Conservation (phyloP, 1,140 invertebrate species). For the Achroia grisella region DNA sequence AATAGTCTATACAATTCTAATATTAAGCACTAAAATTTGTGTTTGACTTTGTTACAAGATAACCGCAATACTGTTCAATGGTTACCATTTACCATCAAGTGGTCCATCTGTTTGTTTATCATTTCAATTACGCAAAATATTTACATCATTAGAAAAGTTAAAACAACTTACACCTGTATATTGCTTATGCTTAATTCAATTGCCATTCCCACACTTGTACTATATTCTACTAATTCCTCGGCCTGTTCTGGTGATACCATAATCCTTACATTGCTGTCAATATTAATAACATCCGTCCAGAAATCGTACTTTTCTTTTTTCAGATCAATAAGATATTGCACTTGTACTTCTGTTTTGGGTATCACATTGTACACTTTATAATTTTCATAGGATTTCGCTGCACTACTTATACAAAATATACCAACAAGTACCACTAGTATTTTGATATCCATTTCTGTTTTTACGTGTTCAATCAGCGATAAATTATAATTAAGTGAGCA, state of each 20-base stretch:
- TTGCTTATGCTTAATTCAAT: slow-evolving; percentile 30
- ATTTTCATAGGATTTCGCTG: slow-evolving; percentile 41
- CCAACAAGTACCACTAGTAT: no score
- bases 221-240: slow-evolving; percentile 26
- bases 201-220: slow-evolving; percentile 22
- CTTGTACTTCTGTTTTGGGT: slow-evolving; percentile 39
- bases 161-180: slow-evolving; percentile 55
- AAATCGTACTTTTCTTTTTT: slow-evolving; percentile 35
- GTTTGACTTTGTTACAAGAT: no score
- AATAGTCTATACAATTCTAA: no score
- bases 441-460: no score
- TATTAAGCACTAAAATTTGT: no score
- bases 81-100: no score
- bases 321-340: slow-evolving; percentile 34
- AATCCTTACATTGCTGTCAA: slow-evolving; percentile 32
- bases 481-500: no score
- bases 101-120: no score
- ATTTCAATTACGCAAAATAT: no score
- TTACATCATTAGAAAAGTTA: not conserved
- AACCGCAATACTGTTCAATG: no score
- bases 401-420: no score
- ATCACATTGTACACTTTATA: slow-evolving; percentile 71
- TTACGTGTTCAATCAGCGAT: no score
- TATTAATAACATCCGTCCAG: slow-evolving; percentile 30
- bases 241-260: slow-evolving; percentile 35